phyloP scores from a whole-genome alignment of 2,113 vertebrate genomes.

The Aegithalos caudatus region DNA sequence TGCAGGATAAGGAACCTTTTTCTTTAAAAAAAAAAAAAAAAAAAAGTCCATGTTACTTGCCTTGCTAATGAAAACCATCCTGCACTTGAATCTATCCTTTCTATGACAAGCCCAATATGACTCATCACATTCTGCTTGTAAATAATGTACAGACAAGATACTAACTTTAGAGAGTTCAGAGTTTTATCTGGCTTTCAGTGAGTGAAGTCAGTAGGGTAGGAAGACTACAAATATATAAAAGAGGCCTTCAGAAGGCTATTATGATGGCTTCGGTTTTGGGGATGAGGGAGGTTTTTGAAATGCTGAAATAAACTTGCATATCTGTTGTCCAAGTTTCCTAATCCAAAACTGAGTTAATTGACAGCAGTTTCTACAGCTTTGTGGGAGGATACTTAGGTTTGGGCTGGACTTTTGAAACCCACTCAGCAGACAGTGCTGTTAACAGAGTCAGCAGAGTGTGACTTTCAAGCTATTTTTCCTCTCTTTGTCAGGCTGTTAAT shows the following conservation, averaged over 20 bases:
- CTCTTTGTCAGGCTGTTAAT: neutral
- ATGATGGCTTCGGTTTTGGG: neutral
- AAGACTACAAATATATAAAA: neutral
- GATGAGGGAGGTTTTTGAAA: neutral
- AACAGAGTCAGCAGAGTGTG: neutral
- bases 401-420: neutral
- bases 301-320: neutral
- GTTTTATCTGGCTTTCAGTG: neutral
- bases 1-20: neutral
- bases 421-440: neutral
- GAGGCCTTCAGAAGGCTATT: neutral
- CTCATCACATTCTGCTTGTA: neutral
- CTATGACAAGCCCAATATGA: neutral
- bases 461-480: neutral
- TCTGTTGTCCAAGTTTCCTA: neutral
- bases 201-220: neutral
- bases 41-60: neutral
- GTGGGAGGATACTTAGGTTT: neutral
- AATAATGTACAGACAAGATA: neutral
- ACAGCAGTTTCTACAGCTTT: neutral
- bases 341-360: neutral
- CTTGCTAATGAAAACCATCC: slow-evolving; percentile 5
- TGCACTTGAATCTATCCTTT: slow-evolving; percentile 1
- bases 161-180: neutral
- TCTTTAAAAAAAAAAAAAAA: neutral